These are phyloP conservation scores for Brachypteracias leptosomus DNA, from an alignment of 2,113 vertebrate genomes.

Conservation along the genomic window DNA sequence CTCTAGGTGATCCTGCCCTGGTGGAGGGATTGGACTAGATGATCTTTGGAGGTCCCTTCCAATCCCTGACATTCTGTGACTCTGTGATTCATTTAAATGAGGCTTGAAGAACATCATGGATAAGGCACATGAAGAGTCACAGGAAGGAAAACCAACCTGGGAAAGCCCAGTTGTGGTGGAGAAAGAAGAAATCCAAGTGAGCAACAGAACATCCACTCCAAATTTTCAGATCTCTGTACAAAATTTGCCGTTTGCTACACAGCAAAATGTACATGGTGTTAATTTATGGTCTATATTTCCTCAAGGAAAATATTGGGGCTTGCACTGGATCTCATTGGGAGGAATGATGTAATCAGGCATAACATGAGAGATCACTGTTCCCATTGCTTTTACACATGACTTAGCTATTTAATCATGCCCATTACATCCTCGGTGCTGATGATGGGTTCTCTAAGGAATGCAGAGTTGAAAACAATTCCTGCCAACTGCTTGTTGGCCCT, in stretches of 20 bases:
- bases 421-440: not conserved
- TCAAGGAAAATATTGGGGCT: not conserved
- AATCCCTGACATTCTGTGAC: too few species aligned
- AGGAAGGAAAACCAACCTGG: not conserved
- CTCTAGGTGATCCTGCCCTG: too few species aligned
- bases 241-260: not conserved
- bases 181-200: not conserved
- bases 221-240: not conserved
- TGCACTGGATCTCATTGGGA: not conserved
- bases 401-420: not conserved
- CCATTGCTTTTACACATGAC: not conserved
- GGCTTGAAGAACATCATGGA: not conserved
- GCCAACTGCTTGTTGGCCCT: not conserved
- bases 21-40: too few species aligned
- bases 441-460: not conserved
- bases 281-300: not conserved
- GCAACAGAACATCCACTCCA: not conserved
- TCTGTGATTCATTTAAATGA: not conserved
- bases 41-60: too few species aligned
- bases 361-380: not conserved
- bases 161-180: not conserved
- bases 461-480: not conserved
- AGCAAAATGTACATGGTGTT: not conserved
- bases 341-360: not conserved
- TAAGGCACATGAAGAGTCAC: not conserved